These are phyloP conservation scores for Onychorhynchus coronatus DNA, from an alignment of 2,113 vertebrate species.

Conservation along the genomic window DNA sequence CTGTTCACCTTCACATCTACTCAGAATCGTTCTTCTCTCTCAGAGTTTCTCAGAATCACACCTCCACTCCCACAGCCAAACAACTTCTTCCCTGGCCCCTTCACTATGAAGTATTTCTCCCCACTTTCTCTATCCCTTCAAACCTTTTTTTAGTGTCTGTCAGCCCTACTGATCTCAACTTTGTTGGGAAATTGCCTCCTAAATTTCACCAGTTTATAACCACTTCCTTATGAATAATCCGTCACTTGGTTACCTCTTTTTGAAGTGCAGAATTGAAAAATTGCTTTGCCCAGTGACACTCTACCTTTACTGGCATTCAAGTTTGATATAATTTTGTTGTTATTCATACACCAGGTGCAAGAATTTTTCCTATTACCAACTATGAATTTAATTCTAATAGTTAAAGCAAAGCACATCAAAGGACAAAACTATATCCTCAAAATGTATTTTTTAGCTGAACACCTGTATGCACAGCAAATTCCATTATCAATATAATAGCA, in stretches of 20 bases:
- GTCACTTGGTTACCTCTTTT: neutral
- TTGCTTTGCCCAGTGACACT: neutral
- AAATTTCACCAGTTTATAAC: neutral
- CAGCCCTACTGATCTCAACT: neutral
- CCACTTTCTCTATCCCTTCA: neutral
- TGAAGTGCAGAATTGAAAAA: neutral
- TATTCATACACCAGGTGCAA: neutral
- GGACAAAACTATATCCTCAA: neutral
- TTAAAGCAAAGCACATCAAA: neutral
- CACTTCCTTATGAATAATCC: neutral
- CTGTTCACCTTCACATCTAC: neutral
- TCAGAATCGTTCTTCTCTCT: neutral
- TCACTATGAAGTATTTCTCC: neutral
- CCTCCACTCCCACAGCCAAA: neutral
- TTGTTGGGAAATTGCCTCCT: neutral
- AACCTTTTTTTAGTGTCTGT: neutral
- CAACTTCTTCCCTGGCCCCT: neutral
- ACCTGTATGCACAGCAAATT: neutral
- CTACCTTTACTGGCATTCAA: neutral
- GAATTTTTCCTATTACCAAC: neutral
- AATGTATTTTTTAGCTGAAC: neutral
- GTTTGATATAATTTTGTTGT: neutral
- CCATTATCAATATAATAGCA: neutral
- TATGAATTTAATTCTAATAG: neutral
- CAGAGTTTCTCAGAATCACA: neutral